A percentile compares a stretch with the other conserved stretches of the same genome.
Evolutionary conservation across 2,113 vertebrate genomes (phyloP).

Genomic region (Aramus guarauna): DNA sequence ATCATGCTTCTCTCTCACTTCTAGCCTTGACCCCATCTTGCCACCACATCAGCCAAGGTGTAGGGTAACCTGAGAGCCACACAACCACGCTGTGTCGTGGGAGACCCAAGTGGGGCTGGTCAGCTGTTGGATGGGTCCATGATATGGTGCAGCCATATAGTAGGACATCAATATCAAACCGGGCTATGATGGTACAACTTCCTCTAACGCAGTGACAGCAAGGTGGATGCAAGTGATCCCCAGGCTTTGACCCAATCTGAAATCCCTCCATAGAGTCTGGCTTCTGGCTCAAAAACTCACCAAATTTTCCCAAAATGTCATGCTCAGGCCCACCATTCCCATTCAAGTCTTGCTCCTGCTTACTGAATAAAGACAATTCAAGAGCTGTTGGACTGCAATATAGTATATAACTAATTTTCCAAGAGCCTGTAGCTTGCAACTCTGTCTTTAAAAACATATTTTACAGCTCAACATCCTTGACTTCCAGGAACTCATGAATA

Average conservation of each 20-base stretch:
- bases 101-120: neutral
- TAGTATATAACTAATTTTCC: neutral
- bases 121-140: neutral
- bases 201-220: neutral
- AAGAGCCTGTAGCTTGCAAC: neutral
- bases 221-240: neutral
- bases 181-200: accelerated
- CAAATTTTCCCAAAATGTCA: neutral
- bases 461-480: neutral
- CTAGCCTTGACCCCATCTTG: neutral
- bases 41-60: neutral
- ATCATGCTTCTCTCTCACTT: neutral
- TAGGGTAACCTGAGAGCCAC: neutral
- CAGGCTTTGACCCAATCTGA: neutral
- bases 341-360: neutral
- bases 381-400: neutral
- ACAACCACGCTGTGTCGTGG: accelerated
- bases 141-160: accelerated
- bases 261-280: neutral
- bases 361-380: neutral
- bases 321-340: neutral
- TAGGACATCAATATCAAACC: neutral
- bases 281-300: neutral
- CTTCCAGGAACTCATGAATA: conserved; percentile 56
- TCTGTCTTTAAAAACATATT: neutral